These are phyloP conservation scores for Petrocephalus microphthalmus DNA, from an alignment of 2,113 vertebrate species.

Conservation along the genomic window DNA sequence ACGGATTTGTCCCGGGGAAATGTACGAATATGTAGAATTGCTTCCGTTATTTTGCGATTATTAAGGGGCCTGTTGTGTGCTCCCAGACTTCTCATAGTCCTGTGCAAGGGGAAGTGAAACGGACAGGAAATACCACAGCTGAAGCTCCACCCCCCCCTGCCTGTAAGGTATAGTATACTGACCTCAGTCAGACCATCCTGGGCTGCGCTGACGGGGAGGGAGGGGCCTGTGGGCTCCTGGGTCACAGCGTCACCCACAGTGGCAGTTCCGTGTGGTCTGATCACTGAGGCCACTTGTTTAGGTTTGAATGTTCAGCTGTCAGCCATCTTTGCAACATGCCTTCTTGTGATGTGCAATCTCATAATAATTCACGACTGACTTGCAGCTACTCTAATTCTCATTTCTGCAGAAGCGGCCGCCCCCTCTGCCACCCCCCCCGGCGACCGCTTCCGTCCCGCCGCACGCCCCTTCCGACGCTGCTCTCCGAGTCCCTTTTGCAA, in stretches of 20 bases:
- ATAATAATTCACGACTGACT: background rate
- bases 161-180: conserved; percentile 51
- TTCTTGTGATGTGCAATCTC: background rate
- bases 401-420: conserved; percentile 47
- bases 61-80: conserved; percentile 24
- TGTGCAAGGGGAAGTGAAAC: conserved; percentile 23
- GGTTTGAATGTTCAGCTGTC: background rate
- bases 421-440: background rate
- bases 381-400: conserved; percentile 14
- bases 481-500: conserved; percentile 87
- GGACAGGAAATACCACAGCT: conserved; percentile 23
- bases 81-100: conserved; percentile 30
- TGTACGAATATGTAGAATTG: background rate
- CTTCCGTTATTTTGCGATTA: background rate
- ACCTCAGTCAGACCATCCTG: background rate
- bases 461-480: conserved; percentile 65
- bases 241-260: no score
- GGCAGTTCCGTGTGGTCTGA: background rate
- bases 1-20: background rate
- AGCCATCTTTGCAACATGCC: background rate
- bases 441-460: background rate
- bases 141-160: conserved; percentile 61
- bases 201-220: background rate
- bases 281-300: background rate
- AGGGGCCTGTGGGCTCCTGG: no score